Evolutionary conservation across 1,140 invertebrate species (phyloP), one percentile per base, ranked within the genome.

Genomic region (Acyrthosiphon pisum): DNA sequence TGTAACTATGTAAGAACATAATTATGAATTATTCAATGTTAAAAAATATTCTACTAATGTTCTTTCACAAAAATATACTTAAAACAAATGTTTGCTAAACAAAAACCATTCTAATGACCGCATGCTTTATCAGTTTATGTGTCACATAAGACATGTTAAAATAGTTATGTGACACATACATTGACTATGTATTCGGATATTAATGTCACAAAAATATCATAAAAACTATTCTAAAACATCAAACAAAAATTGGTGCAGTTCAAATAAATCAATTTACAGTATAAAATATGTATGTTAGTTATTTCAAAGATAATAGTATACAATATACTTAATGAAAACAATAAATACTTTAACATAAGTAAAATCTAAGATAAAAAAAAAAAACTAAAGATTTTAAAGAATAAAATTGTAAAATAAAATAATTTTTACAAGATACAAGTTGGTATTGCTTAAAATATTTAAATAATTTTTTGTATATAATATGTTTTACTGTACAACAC

Each of bases 401-500:
- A 44, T n/a, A 48, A 87, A 87, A 48, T 86, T 30, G 83, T 3
- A 87, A 48, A 87, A 48, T n/a, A 30, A 48, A 87, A 87, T 30
- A 48, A 76, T 76, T 76, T n/a, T n/a, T 9, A 76, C 60, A 91
- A 41, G 37, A 76, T 91, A 20, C 30, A 91, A n/a, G 37, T 76
- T 35, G n/a, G 14, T 7, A 60, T 41, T 53, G 53, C 18, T 68
- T 60, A 60, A 60, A 76, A 44, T 30, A 76, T 18, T 14, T n/a
- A 76, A n/a, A 91, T 50, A 48, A 91, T 92, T 50, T 50, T 37
- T 50, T 30, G 35, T 44, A 81, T 84, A 50, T 90, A 87, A 86
- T 37, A 48, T 48, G 30, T 30, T 94, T 97, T 96, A 98, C 95
- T 98, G 97, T 94, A 99, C 96, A 94, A 97, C 96, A 95, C 98